These are phyloP conservation scores for Bettongia penicillata DNA, from an alignment of 2,113 vertebrate species.

Conservation along the genomic window DNA sequence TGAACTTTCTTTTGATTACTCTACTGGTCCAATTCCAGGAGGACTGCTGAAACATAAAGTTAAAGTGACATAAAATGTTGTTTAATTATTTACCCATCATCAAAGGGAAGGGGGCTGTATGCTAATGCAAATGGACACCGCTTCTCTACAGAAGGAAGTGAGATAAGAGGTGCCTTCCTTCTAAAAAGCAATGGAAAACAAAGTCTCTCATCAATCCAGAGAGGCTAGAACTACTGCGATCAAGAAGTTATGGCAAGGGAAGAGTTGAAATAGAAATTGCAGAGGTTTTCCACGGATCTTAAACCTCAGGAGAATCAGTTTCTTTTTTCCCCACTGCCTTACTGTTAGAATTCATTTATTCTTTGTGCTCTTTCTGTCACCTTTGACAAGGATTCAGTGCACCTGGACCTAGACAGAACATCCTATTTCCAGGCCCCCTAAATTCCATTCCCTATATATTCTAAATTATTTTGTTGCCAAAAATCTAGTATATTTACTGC, in stretches of 20 bases:
- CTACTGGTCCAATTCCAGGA: constrained; percentile 69
- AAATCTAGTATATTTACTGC: neutral
- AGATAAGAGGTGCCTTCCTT: constrained; percentile 27
- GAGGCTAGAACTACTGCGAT: neutral
- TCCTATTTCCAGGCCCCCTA: neutral
- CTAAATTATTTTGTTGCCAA: neutral
- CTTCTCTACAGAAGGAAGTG: constrained; percentile 64
- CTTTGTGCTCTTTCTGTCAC: neutral
- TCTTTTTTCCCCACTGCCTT: neutral
- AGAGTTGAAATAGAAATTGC: neutral
- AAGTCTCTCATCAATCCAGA: constrained; percentile 4
- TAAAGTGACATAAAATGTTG: constrained; percentile 69
- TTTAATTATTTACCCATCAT: constrained; percentile 76
- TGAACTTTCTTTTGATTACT: constrained; percentile 63
- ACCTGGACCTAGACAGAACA: neutral
- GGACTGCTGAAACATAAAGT: constrained; percentile 71
- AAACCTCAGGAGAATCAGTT: neutral
- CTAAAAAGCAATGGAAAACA: constrained; percentile 11
- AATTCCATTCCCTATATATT: neutral
- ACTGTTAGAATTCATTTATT: neutral
- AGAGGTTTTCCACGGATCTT: neutral
- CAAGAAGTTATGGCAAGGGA: neutral
- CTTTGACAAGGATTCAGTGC: neutral
- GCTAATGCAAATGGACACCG: constrained; percentile 67
- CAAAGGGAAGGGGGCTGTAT: constrained; percentile 44